phyloP scores from a whole-genome alignment of 2,113 vertebrate species.

The Grus americana region DNA sequence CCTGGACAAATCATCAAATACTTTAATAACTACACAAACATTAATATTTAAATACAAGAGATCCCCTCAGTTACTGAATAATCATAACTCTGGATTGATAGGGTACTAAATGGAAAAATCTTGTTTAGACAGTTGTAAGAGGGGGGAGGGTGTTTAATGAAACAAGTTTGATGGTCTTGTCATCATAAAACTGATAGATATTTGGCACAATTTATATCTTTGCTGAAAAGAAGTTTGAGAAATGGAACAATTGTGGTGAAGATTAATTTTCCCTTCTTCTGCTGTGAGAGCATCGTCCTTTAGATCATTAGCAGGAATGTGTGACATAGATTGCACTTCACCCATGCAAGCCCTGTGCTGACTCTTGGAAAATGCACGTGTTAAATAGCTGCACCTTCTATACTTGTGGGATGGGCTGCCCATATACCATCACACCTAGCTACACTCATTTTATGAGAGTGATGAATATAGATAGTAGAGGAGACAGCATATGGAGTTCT shows the following conservation, averaged over 20 bases:
- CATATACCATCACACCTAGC: not conserved
- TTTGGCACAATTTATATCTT: slow-evolving; percentile 72
- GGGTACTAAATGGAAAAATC: slow-evolving; percentile 71
- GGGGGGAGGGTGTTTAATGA: slow-evolving; percentile 66
- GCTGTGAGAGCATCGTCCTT: slow-evolving; percentile 18
- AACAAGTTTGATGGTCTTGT: slow-evolving; percentile 72
- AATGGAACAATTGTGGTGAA: slow-evolving; percentile 65
- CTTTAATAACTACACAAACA: slow-evolving; percentile 78
- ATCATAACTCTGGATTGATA: slow-evolving; percentile 70
- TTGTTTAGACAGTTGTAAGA: slow-evolving; percentile 72
- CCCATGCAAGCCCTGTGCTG: not conserved
- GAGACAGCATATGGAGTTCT: not conserved
- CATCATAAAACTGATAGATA: slow-evolving; percentile 72
- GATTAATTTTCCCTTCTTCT: slow-evolving; percentile 54
- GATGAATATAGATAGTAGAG: not conserved
- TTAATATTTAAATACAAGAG: slow-evolving; percentile 77
- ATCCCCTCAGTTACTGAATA: slow-evolving; percentile 65
- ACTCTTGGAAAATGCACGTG: slow-evolving; percentile 7
- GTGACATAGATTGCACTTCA: slow-evolving; percentile 20
- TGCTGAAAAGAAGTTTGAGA: slow-evolving; percentile 70
- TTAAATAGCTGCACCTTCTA: not conserved
- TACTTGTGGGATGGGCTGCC: not conserved
- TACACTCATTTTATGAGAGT: not conserved
- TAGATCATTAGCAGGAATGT: slow-evolving; percentile 48
- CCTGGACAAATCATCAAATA: slow-evolving; percentile 72